phyloP scores from a whole-genome alignment of 2,113 vertebrate genomes.

The Cariama cristata region DNA sequence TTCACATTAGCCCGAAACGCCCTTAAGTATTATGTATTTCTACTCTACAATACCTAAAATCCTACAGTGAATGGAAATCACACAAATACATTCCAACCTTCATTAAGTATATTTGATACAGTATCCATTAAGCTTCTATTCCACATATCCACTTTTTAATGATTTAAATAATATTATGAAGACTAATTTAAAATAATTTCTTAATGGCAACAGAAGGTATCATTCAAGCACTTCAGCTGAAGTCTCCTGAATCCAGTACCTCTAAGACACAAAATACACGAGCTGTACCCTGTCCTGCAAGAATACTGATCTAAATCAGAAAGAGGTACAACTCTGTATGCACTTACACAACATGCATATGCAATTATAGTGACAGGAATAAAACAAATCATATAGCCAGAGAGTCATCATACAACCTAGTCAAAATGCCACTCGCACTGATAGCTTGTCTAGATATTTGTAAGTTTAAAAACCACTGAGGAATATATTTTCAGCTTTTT shows the following conservation, averaged over 20 bases:
- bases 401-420: background rate
- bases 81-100: background rate
- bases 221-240: rapidly evolving
- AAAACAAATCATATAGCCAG: background rate
- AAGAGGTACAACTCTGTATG: background rate
- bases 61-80: background rate
- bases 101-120: background rate
- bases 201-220: background rate
- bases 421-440: background rate
- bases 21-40: background rate
- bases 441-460: background rate
- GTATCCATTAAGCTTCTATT: background rate
- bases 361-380: background rate
- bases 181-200: background rate
- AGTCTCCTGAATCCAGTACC: background rate
- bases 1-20: background rate
- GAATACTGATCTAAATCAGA: background rate
- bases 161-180: background rate
- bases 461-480: background rate
- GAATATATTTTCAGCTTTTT: background rate
- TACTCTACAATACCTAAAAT: background rate
- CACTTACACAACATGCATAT: background rate
- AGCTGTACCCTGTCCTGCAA: background rate
- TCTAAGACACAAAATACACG: background rate
- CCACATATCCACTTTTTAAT: background rate